phyloP scores from a whole-genome alignment of 2,113 vertebrate genomes.

The Natator depressus region DNA sequence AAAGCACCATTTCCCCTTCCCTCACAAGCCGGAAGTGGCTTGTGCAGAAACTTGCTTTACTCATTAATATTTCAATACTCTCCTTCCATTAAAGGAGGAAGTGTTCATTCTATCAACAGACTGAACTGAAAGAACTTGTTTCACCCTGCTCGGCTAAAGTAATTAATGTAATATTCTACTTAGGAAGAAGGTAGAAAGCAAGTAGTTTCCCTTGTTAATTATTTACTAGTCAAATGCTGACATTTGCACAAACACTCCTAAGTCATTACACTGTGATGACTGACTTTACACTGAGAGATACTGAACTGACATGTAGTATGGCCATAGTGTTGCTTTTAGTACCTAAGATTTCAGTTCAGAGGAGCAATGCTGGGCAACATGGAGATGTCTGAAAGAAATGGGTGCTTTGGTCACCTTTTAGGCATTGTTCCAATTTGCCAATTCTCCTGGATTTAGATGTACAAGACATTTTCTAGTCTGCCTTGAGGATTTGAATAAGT shows the following conservation, averaged over 20 bases:
- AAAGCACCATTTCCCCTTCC: not conserved
- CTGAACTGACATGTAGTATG: not conserved
- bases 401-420: not conserved
- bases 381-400: not conserved
- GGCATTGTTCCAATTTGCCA: not conserved
- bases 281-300: not conserved
- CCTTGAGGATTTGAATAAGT: not conserved
- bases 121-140: not conserved
- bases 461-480: not conserved
- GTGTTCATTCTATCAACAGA: not conserved
- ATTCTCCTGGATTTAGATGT: not conserved
- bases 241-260: not conserved
- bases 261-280: not conserved
- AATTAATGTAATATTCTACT: not conserved
- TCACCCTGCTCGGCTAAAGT: not conserved
- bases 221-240: not conserved
- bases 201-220: conserved; percentile 7
- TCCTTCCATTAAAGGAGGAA: conserved; percentile 30
- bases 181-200: not conserved
- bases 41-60: not conserved
- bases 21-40: conserved; percentile 43
- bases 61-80: conserved; percentile 40
- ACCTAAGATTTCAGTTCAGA: not conserved
- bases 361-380: not conserved
- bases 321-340: not conserved